Conservation (phyloP, 2,113 vertebrate species). For the Laterallus jamaicensis region DNA sequence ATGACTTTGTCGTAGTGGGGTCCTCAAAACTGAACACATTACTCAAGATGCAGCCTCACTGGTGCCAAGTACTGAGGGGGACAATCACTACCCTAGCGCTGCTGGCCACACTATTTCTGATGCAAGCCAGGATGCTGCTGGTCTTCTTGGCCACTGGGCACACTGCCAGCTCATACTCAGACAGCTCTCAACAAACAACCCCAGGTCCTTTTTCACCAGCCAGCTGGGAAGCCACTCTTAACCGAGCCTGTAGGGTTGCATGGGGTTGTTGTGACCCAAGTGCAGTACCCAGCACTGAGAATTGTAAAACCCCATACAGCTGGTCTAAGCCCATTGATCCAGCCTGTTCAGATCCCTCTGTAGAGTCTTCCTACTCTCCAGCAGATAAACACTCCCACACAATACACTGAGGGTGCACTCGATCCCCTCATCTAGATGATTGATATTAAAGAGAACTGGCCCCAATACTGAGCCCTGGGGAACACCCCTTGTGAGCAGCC, state of each 20-base stretch:
- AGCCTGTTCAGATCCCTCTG: background rate
- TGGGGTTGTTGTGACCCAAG: background rate
- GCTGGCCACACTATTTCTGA: background rate
- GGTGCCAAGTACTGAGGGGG: background rate
- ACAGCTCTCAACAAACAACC: fast-evolving
- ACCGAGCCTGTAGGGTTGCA: background rate
- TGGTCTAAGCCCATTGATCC: background rate
- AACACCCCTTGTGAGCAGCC: fast-evolving
- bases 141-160: background rate
- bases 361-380: background rate
- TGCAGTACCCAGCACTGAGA: background rate
- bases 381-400: background rate
- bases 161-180: background rate
- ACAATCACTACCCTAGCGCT: background rate
- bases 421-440: background rate
- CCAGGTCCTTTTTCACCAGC: fast-evolving
- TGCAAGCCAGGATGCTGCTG: background rate
- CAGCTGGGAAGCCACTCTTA: background rate
- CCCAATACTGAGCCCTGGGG: background rate
- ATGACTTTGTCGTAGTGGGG: background rate
- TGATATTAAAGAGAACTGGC: background rate
- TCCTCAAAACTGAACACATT: background rate
- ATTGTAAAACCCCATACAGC: background rate
- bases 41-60: fast-evolving
- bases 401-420: background rate